phyloP scores from a whole-genome alignment of 2,113 vertebrate species.

The Callorhinus ursinus region DNA sequence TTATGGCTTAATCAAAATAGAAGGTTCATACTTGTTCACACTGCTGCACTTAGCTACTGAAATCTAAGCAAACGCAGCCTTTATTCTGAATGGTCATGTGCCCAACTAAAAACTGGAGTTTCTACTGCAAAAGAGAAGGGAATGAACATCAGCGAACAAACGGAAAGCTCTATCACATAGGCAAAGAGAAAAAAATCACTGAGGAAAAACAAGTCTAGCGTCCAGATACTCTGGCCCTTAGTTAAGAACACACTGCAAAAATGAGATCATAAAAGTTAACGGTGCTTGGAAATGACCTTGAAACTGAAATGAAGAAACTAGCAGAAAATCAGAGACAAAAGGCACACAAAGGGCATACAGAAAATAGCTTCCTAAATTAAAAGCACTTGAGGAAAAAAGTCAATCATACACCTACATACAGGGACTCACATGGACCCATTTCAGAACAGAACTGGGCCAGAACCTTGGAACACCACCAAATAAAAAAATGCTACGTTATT shows the following conservation, averaged over 20 bases:
- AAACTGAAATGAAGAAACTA: slow-evolving; percentile 46
- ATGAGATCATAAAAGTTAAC: slow-evolving; percentile 43
- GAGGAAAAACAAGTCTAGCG: slow-evolving; percentile 32
- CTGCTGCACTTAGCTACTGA: neutral
- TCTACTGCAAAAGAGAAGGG: neutral
- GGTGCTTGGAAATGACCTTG: slow-evolving; percentile 33
- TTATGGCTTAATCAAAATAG: slow-evolving; percentile 35
- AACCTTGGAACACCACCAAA: neutral
- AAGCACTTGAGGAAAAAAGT: slow-evolving; percentile 7
- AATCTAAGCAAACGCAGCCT: neutral
- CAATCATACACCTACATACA: neutral
- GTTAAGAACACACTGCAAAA: slow-evolving; percentile 44
- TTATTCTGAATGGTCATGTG: neutral
- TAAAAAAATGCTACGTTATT: neutral
- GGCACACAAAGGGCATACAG: neutral
- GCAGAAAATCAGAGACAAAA: slow-evolving; percentile 60
- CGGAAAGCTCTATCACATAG: slow-evolving; percentile 10
- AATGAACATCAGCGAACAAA: neutral
- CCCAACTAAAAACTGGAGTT: slow-evolving; percentile 49
- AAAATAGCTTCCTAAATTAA: slow-evolving; percentile 46
- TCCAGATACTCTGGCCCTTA: neutral
- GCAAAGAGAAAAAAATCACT: slow-evolving; percentile 17
- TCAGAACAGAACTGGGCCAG: slow-evolving; percentile 13
- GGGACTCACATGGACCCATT: neutral
- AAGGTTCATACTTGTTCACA: neutral